Evolutionary conservation across 2,113 vertebrate genomes (phyloP).

Genomic region (Formicarius rufipectus): DNA sequence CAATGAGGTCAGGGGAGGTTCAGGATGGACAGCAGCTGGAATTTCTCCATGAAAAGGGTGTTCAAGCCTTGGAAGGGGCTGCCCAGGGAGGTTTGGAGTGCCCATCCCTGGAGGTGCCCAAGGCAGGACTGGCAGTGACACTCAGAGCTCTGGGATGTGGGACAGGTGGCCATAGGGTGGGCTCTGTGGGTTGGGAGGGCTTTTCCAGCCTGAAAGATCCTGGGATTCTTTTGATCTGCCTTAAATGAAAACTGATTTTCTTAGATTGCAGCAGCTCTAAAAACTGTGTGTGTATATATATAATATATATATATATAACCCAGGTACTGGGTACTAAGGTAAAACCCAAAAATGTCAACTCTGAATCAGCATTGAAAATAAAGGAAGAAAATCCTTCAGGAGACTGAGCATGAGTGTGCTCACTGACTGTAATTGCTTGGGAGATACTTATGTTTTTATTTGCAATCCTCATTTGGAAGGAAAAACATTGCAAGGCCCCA

Average conservation of each 20-base stretch:
- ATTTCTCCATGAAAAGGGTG: not conserved
- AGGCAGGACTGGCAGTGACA: fast-evolving
- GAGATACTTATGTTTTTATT: not conserved
- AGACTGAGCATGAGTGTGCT: not conserved
- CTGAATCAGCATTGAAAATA: not conserved
- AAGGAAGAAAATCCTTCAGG: not conserved
- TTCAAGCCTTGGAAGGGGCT: fast-evolving
- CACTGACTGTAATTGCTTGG: not conserved
- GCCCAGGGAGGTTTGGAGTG: not conserved
- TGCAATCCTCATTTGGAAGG: not conserved
- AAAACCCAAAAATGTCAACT: not conserved
- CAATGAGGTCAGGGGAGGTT: not conserved
- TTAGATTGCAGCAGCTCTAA: no score
- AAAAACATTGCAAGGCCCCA: not conserved
- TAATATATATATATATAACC: no score
- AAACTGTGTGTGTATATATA: no score
- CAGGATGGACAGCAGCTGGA: fast-evolving
- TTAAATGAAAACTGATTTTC: not conserved
- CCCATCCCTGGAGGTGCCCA: not conserved
- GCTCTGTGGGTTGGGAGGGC: fast-evolving
- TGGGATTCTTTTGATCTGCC: not conserved
- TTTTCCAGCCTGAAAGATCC: not conserved
- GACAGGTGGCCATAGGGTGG: fast-evolving
- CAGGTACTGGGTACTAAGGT: not conserved
- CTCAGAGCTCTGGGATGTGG: not conserved